phyloP scores from a whole-genome alignment of 1,140 invertebrate genomes.

The Drosophila melanica region DNA sequence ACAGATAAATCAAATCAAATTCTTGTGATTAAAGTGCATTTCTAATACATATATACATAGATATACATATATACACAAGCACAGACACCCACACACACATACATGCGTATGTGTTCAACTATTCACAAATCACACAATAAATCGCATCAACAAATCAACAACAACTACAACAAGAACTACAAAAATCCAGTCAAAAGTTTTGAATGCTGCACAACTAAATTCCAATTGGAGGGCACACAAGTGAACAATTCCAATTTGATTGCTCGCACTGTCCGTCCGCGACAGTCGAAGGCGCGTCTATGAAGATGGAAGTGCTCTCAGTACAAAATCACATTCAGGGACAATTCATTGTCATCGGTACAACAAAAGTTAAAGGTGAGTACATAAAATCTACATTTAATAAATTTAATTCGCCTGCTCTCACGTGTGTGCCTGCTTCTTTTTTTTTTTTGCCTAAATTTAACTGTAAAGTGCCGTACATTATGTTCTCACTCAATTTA shows the following conservation, averaged over 20 bases:
- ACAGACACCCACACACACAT: constrained; percentile 35
- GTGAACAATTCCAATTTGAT: constrained; percentile 27
- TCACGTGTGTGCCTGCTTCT: neutral
- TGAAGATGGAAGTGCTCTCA: constrained; percentile 84
- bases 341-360: constrained; percentile 83
- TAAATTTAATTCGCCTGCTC: neutral
- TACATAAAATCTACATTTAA: constrained; percentile 4
- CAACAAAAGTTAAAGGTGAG: constrained; percentile 83
- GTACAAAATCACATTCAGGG: constrained; percentile 84
- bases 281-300: constrained; percentile 15
- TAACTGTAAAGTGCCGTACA: neutral
- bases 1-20: constrained; percentile 66
- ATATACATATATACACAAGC: constrained; percentile 33
- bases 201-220: constrained; percentile 31
- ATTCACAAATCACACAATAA: constrained; percentile 40
- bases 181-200: constrained; percentile 24
- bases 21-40: constrained; percentile 84
- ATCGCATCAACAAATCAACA: constrained; percentile 52
- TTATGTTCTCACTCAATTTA: neutral
- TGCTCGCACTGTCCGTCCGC: too few species aligned
- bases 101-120: constrained; percentile 24
- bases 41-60: constrained; percentile 69
- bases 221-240: constrained; percentile 33
- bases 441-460: neutral
- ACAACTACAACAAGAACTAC: constrained; percentile 24